phyloP scores from a whole-genome alignment of 2,113 vertebrate genomes.

The Psittacara wagleri region DNA sequence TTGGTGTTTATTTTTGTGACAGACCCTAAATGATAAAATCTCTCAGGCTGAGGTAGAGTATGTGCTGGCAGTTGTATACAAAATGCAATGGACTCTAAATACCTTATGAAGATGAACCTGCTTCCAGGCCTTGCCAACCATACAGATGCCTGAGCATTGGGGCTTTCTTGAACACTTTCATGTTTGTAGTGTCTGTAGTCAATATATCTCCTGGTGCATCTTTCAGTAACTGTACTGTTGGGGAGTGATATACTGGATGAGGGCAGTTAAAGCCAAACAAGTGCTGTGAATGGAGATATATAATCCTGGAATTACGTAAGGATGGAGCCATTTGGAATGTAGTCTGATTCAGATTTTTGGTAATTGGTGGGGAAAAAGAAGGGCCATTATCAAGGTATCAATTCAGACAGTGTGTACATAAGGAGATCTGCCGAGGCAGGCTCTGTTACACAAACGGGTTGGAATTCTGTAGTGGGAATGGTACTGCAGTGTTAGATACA shows the following conservation, averaged over 20 bases:
- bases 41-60: background rate
- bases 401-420: rapidly evolving
- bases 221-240: background rate
- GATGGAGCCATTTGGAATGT: background rate
- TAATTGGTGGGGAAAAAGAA: background rate
- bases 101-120: background rate
- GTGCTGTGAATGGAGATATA: background rate
- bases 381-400: background rate
- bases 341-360: background rate
- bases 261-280: background rate
- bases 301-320: background rate
- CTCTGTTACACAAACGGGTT: background rate
- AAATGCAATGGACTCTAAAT: background rate
- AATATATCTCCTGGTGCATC: background rate
- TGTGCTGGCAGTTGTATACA: background rate
- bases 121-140: background rate
- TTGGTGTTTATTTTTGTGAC: background rate
- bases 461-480: background rate
- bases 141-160: background rate
- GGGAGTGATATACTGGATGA: background rate
- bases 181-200: background rate
- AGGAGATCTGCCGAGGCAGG: background rate
- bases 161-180: background rate
- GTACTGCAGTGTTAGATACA: rapidly evolving
- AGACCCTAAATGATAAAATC: background rate